Conservation (phyloP, 2,113 vertebrate species). For the Heteronetta atricapilla region DNA sequence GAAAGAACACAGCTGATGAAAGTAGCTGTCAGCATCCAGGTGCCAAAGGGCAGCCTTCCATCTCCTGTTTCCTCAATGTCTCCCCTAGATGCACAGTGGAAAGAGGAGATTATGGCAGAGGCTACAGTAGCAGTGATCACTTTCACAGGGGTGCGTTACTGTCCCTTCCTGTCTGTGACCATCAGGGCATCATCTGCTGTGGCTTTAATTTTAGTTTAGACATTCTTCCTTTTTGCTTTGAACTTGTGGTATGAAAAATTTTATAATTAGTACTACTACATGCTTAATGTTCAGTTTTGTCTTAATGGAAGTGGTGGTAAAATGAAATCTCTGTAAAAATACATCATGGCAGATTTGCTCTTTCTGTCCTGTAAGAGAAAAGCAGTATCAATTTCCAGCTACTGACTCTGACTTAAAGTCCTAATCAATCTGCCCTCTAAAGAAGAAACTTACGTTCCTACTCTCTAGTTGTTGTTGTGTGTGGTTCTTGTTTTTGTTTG, state of each 20-base stretch:
- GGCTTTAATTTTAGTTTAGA: not conserved
- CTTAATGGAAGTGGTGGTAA: not conserved
- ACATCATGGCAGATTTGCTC: not conserved
- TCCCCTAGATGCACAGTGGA: not conserved
- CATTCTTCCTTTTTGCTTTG: not conserved
- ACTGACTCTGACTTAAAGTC: not conserved
- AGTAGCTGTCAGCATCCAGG: not conserved
- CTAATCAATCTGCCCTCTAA: not conserved
- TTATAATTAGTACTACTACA: not conserved
- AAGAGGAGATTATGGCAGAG: not conserved
- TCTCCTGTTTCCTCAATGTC: not conserved
- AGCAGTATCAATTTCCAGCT: not conserved
- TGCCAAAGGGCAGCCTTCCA: not conserved
- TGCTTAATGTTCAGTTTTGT: not conserved
- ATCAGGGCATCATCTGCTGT: not conserved
- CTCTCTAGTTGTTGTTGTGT: not conserved
- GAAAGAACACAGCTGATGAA: not conserved
- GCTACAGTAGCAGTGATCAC: too few species aligned
- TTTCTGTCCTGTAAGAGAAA: not conserved
- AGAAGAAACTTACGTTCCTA: not conserved
- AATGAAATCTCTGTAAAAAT: not conserved
- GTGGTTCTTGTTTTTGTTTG: too few species aligned
- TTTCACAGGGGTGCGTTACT: accelerated
- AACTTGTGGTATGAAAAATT: not conserved
- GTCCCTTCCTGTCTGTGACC: not conserved